Conservation (phyloP, 2,797 vertebrate species). For the Myotis vivesi region DNA sequence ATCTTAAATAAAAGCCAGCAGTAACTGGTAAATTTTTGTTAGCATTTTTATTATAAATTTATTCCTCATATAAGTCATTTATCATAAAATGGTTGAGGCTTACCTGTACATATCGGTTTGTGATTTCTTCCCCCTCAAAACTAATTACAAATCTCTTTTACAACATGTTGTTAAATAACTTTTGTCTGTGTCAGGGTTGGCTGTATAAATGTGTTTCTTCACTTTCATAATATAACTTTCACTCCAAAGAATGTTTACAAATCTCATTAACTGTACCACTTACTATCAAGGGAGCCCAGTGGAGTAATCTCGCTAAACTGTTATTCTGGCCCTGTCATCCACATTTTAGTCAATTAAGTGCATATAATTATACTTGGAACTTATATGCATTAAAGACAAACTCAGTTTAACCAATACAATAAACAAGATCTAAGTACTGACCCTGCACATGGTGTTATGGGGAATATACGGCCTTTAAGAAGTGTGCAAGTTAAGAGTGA, state of each 20-base stretch:
- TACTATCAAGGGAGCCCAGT: background rate
- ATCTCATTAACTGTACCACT: background rate
- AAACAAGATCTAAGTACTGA: background rate
- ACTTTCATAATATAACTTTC: background rate
- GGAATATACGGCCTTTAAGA: background rate
- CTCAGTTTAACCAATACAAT: background rate
- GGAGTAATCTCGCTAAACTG: background rate
- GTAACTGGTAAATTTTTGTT: constrained; percentile 7
- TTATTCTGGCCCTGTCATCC: background rate
- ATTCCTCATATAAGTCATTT: background rate
- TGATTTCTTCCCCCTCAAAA: background rate
- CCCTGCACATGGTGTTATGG: background rate
- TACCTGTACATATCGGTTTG: background rate
- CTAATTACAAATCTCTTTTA: background rate
- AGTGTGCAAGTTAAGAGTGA: background rate
- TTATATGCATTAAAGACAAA: constrained; percentile 30
- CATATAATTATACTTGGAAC: constrained; percentile 6
- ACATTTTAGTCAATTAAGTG: constrained; percentile 29
- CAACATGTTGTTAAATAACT: background rate
- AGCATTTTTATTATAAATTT: background rate
- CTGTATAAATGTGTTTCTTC: constrained; percentile 13
- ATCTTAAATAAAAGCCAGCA: constrained; percentile 35
- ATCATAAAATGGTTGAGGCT: background rate
- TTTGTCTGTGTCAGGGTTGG: background rate
- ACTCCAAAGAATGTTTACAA: background rate